phyloP scores from a whole-genome alignment of 37 sponge, comb jelly and placozoan species.

The Amphimedon queenslandica region DNA sequence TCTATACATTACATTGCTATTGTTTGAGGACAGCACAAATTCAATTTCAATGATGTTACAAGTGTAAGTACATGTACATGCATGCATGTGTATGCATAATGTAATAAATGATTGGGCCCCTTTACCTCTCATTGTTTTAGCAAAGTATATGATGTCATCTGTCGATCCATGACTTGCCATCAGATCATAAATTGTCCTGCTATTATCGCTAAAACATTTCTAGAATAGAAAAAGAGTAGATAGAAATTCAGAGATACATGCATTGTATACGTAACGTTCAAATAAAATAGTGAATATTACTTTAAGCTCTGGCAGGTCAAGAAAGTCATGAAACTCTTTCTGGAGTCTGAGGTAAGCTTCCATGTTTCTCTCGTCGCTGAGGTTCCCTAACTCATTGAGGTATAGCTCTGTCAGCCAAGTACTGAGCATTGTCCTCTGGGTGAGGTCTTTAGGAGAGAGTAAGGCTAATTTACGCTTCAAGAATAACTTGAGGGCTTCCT shows the following conservation, averaged over 20 bases:
- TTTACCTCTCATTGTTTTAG: conserved; percentile 81
- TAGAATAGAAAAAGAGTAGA: conserved; percentile 1
- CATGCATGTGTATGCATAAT: conserved; percentile 1
- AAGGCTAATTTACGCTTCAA: conserved; percentile 47
- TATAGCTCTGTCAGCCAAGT: conserved; percentile 85
- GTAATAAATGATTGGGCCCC: not conserved
- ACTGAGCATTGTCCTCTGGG: conserved; percentile 81
- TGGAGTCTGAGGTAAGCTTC: conserved; percentile 23
- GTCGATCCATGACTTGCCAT: conserved; percentile 88
- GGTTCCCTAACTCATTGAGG: conserved; percentile 73
- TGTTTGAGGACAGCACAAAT: too few species aligned
- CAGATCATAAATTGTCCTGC: conserved; percentile 74
- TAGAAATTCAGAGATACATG: not conserved
- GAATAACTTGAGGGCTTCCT: conserved; percentile 70
- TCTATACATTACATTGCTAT: too few species aligned
- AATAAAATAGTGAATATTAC: too few species aligned
- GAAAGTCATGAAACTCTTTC: conserved; percentile 70
- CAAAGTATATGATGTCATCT: conserved; percentile 89
- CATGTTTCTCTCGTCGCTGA: conserved; percentile 46
- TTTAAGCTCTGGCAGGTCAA: conserved; percentile 34
- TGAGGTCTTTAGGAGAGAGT: conserved; percentile 51
- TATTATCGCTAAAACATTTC: conserved; percentile 70
- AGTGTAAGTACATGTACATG: not conserved
- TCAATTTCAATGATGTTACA: too few species aligned
- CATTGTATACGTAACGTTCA: too few species aligned